A percentile compares a stretch with the other conserved stretches of the same genome.
These are phyloP conservation scores for Hybognathus amarus DNA, from an alignment of 2,797 vertebrate species.

Conservation along the genomic window DNA sequence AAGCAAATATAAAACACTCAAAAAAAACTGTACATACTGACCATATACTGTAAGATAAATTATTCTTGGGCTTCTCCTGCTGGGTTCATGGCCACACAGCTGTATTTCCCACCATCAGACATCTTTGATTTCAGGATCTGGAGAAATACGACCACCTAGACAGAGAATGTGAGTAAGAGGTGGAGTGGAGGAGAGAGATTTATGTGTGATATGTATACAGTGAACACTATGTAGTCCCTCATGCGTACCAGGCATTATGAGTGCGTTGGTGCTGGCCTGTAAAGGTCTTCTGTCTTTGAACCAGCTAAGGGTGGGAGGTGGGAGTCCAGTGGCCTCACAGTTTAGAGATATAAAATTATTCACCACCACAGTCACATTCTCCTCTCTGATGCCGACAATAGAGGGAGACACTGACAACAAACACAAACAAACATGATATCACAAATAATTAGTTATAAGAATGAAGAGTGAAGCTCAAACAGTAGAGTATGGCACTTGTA, in stretches of 20 bases:
- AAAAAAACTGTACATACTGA: conserved; percentile 69
- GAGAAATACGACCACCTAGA: conserved; percentile 87
- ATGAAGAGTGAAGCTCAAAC: neutral
- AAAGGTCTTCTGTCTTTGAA: conserved; percentile 85
- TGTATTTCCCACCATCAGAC: conserved; percentile 90
- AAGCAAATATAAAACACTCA: neutral
- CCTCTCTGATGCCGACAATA: conserved; percentile 82
- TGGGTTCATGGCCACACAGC: conserved; percentile 89
- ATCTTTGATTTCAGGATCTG: conserved; percentile 89
- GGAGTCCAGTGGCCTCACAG: conserved; percentile 92
- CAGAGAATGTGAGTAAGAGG: neutral
- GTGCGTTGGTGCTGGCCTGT: conserved; percentile 78
- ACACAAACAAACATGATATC: neutral
- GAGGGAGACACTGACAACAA: conserved; percentile 84
- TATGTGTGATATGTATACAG: neutral
- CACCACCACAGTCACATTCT: conserved; percentile 90
- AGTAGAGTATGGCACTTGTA: neutral
- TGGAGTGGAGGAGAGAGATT: neutral
- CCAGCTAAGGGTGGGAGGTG: conserved; percentile 92
- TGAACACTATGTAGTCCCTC: neutral
- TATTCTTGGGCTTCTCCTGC: conserved; percentile 89
- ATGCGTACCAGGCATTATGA: conserved; percentile 88
- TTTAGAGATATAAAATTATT: conserved; percentile 92
- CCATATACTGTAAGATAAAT: conserved; percentile 89
- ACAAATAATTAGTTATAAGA: neutral